Evolutionary conservation across 30 jellyfish, hydroid and myxozoan species (phyloP).

Genomic region (Aurelia sp.): DNA sequence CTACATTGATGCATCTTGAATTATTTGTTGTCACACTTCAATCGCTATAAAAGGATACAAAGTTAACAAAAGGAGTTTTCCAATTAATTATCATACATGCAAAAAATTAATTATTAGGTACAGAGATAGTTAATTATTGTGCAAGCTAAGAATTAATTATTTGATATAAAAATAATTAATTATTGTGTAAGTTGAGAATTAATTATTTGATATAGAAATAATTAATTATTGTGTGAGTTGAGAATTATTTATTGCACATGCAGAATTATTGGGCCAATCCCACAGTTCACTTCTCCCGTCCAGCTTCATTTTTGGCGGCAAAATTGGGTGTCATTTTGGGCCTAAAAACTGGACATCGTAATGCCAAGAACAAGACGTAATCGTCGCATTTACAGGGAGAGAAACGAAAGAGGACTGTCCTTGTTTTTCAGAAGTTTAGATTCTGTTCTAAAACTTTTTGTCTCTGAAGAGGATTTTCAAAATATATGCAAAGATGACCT

Average conservation of each 20-base stretch:
- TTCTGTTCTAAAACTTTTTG: neutral
- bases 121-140: too few species aligned
- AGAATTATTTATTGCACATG: neutral
- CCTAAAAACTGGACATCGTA: neutral
- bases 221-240: too few species aligned
- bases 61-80: constrained; percentile 10
- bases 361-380: constrained; percentile 9
- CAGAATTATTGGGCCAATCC: constrained; percentile 11
- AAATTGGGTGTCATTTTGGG: neutral
- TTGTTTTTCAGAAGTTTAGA: constrained; percentile 10
- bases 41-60: constrained; percentile 14
- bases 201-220: neutral
- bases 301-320: constrained; percentile 25
- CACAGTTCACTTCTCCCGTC: neutral
- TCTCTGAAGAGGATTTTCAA: constrained; percentile 26
- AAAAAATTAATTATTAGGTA: neutral
- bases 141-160: too few species aligned
- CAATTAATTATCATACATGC: neutral
- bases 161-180: neutral
- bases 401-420: constrained; percentile 22
- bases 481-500: constrained; percentile 17
- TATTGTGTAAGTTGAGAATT: neutral
- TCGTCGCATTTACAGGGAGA: constrained; percentile 18
- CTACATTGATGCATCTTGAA: constrained; percentile 32
- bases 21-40: neutral